These are phyloP conservation scores for Leucophenga varia DNA, from an alignment of 1,140 invertebrate genomes.

Conservation along the genomic window DNA sequence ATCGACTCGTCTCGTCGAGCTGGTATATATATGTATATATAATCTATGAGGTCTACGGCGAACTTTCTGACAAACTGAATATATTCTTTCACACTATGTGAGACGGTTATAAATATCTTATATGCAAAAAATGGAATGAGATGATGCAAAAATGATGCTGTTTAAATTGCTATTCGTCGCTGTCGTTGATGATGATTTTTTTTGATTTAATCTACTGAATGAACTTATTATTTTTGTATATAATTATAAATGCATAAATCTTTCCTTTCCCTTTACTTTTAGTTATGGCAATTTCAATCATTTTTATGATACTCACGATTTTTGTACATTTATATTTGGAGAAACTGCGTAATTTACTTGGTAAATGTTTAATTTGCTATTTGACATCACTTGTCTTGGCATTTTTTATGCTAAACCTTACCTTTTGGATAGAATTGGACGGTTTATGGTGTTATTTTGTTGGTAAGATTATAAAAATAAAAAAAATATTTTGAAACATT, in stretches of 20 bases:
- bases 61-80: no score
- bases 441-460: neutral
- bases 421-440: slow-evolving; percentile 27
- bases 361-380: slow-evolving; percentile 72
- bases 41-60: no score
- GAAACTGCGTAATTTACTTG: slow-evolving; percentile 72
- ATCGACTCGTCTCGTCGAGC: no score
- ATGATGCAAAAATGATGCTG: no score
- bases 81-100: no score
- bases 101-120: no score
- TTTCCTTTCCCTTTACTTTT: slow-evolving; percentile 27
- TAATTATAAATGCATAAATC: no score
- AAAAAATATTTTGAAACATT: neutral
- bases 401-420: slow-evolving; percentile 62
- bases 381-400: slow-evolving; percentile 64
- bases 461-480: slow-evolving; percentile 4
- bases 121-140: no score
- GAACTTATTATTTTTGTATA: slow-evolving; percentile 7
- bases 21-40: no score
- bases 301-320: slow-evolving; percentile 68
- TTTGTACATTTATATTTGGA: slow-evolving; percentile 68
- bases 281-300: slow-evolving; percentile 67
- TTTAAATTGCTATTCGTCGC: neutral
- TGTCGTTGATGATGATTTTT: neutral
- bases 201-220: no score